These are phyloP conservation scores for Ochotona princeps DNA, from an alignment of 2,113 vertebrate genomes.

Conservation along the genomic window DNA sequence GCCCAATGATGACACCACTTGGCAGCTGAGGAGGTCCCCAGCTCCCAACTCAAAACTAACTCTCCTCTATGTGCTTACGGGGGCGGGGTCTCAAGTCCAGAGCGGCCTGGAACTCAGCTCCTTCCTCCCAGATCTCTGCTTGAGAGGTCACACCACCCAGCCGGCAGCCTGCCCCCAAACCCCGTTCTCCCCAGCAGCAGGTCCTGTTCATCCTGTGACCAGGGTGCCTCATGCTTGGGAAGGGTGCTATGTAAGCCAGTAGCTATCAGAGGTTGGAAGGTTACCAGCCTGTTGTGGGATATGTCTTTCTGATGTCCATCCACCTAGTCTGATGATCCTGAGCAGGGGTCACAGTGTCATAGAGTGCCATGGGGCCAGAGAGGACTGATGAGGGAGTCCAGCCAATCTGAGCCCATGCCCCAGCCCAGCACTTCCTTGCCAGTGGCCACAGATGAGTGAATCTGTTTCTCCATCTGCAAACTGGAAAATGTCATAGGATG, in stretches of 20 bases:
- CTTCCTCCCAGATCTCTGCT: not conserved
- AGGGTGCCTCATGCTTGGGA: not conserved
- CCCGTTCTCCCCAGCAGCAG: no score
- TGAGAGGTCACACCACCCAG: not conserved
- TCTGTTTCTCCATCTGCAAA: not conserved
- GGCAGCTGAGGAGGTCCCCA: not conserved
- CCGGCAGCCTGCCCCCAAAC: not conserved
- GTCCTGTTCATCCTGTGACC: not conserved
- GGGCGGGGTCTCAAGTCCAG: not conserved
- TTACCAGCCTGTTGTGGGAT: no score
- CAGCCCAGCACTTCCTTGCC: not conserved
- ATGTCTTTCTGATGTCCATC: not conserved
- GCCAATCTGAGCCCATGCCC: not conserved
- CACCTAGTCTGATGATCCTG: not conserved
- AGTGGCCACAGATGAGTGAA: not conserved
- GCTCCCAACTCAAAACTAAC: not conserved
- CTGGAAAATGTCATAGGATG: not conserved
- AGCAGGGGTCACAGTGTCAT: not conserved
- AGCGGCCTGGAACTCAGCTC: not conserved
- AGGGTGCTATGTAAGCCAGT: not conserved
- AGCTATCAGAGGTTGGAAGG: no score
- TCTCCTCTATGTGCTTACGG: not conserved
- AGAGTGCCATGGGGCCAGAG: fast-evolving
- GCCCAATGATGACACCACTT: not conserved
- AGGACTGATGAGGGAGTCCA: not conserved